Conservation (phyloP, 2,797 vertebrate species). For the Muscicapa striata region DNA sequence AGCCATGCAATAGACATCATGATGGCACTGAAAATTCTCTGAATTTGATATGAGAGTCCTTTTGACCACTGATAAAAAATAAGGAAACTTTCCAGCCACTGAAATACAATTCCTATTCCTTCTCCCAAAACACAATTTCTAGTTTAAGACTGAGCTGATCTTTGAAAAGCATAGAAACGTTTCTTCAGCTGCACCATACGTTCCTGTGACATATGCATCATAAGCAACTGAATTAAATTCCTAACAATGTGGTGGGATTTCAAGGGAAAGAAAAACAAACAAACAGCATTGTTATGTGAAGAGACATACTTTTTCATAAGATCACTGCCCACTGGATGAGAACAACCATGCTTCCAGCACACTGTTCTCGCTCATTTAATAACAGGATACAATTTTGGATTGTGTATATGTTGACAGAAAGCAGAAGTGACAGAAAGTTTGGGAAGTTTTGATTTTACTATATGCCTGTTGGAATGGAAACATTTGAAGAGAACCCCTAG, state of each 20-base stretch:
- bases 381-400: neutral
- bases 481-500: neutral
- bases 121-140: neutral
- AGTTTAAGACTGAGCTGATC: neutral
- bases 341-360: conserved; percentile 31
- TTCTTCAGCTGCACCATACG: neutral
- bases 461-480: conserved; percentile 50
- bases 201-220: neutral
- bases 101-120: neutral
- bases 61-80: neutral
- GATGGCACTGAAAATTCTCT: neutral
- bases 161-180: neutral
- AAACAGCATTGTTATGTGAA: neutral
- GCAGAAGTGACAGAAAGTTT: conserved; percentile 34
- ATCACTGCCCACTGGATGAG: neutral
- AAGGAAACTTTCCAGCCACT: neutral
- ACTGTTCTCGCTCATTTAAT: conserved; percentile 28
- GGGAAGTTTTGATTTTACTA: conserved; percentile 7
- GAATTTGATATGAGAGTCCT: neutral
- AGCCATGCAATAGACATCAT: neutral
- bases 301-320: conserved; percentile 12
- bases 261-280: neutral
- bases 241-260: neutral
- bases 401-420: conserved; percentile 44
- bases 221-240: neutral